Base-by-base conservation (phyloP, 2,797 vertebrate species). In the Acanthopagrus latus region DNA sequence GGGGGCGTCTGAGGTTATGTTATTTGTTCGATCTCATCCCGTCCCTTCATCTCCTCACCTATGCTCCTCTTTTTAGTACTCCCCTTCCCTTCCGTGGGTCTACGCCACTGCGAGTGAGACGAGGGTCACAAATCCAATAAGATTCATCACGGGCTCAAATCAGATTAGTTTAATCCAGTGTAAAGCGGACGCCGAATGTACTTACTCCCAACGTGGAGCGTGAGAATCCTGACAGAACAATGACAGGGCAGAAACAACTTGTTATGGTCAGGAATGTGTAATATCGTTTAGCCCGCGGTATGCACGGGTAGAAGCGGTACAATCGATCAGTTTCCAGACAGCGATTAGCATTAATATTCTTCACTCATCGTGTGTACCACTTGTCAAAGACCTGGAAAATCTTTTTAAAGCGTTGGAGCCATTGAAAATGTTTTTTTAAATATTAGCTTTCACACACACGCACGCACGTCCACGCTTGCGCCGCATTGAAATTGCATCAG, bases 111-210 rank as follows among this genome's bases (percentile, higher is more conserved):
- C 66, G 29, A n/a, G 71, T 86, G 63, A 87, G 86, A 81, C 29
- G 50, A 76, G 74, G 85, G 76, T 86, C 88, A 83, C 70, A 90
- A 90, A 91, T 90, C 85, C 80, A 91, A 89, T 91, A 83, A 88
- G 73, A 88, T 88, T 87, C 83, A 88, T 91, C 86, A 66, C 50
- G 41, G 81, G 78, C 79, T 88, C 81, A 91, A 89, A 92, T 91
- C 83, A 86, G 86, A 91, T 92, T 91, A 88, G 73, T 76, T 79
- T 91, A 91, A 92, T 92, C 86, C 76, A 44, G 76, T 82, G 79
- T 80, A 82, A 79, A 66, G 55, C 78, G 76, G 72, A 58, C 79
- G 76, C 60, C 64, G 81, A 87, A 88, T 25, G 50, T 63, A 69
- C 69, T 86, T 77, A 64, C 55, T 73, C 27, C 73, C 66, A 70